A percentile compares a stretch with the other conserved stretches of the same genome.
Conservation (phyloP, 2,113 vertebrate genomes). For the Epinephelus cyanopodus region DNA sequence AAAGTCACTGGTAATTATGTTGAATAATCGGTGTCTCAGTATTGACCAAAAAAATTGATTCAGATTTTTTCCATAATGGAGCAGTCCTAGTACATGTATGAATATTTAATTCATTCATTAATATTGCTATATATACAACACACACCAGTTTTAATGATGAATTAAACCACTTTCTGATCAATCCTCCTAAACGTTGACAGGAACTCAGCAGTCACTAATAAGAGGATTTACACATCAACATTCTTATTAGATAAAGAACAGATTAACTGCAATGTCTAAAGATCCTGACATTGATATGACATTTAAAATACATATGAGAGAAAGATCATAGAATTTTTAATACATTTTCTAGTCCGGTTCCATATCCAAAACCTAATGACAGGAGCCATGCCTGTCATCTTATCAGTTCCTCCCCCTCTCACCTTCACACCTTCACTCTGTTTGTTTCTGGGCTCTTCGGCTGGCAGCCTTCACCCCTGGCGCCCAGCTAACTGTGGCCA, state of each 20-base stretch:
- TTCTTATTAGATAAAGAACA: background rate
- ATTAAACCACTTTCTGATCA: background rate
- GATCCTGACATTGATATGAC: too few relatives aligned
- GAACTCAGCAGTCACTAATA: background rate
- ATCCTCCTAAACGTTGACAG: background rate
- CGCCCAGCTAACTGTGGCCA: conserved; percentile 5
- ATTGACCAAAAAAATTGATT: too few relatives aligned
- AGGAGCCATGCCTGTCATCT: background rate
- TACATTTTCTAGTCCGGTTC: background rate
- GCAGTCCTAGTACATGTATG: too few relatives aligned
- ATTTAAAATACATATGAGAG: too few relatives aligned
- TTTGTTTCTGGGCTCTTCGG: conserved; percentile 1
- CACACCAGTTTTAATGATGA: too few relatives aligned
- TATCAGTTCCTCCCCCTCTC: background rate
- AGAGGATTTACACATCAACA: background rate
- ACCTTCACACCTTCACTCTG: background rate
- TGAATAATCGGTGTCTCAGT: too few relatives aligned
- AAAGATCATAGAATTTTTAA: too few relatives aligned
- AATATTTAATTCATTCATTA: too few relatives aligned
- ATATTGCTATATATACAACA: too few relatives aligned
- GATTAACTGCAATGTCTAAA: background rate
- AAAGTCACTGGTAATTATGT: too few relatives aligned
- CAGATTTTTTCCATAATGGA: too few relatives aligned
- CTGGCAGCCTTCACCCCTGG: conserved; percentile 23
- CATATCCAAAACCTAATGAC: background rate